Percentiles rank a stretch among this genome's conserved stretches.
phyloP scores from a whole-genome alignment of 1,140 invertebrate species.

The Orius insidiosus region DNA sequence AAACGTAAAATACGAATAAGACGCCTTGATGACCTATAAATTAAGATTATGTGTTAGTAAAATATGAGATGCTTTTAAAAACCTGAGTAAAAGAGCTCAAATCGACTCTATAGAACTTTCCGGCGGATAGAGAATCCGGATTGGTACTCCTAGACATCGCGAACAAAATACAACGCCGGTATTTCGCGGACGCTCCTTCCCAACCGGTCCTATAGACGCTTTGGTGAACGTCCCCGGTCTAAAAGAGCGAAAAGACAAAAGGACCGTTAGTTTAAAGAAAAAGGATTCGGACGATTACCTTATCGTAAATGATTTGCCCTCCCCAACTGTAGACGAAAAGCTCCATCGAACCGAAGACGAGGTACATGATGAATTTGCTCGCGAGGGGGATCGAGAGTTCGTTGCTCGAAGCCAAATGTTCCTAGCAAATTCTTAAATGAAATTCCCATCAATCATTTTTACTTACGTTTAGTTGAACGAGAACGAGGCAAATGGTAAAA shows the following conservation, averaged over 20 bases:
- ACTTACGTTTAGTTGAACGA: constrained; percentile 15
- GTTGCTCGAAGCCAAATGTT: neutral
- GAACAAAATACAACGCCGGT: constrained; percentile 5
- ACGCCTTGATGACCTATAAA: constrained; percentile 14
- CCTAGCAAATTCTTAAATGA: too few relatives aligned
- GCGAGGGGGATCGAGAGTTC: constrained; percentile 5
- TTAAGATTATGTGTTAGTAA: constrained; percentile 20
- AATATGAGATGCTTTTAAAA: constrained; percentile 23
- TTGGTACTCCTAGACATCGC: constrained; percentile 6
- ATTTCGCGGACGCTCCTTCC: constrained; percentile 3
- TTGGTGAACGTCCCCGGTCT: constrained; percentile 10
- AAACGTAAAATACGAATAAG: constrained; percentile 15
- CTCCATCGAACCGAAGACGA: constrained; percentile 15
- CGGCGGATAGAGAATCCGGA: constrained; percentile 10
- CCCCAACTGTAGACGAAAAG: constrained; percentile 17
- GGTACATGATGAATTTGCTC: constrained; percentile 16
- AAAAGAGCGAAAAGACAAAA: constrained; percentile 1
- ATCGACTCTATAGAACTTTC: constrained; percentile 15
- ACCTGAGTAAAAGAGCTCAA: constrained; percentile 14
- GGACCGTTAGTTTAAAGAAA: neutral
- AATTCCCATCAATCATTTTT: neutral
- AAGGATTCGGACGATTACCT: constrained; percentile 13
- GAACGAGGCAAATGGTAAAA: constrained; percentile 15
- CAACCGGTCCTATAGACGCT: constrained; percentile 14
- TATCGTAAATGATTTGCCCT: constrained; percentile 15